Evolutionary conservation across 1,140 invertebrate genomes (phyloP), one percentile per base, ranked within the genome.

Genomic region (Leguminivora glycinivorella): DNA sequence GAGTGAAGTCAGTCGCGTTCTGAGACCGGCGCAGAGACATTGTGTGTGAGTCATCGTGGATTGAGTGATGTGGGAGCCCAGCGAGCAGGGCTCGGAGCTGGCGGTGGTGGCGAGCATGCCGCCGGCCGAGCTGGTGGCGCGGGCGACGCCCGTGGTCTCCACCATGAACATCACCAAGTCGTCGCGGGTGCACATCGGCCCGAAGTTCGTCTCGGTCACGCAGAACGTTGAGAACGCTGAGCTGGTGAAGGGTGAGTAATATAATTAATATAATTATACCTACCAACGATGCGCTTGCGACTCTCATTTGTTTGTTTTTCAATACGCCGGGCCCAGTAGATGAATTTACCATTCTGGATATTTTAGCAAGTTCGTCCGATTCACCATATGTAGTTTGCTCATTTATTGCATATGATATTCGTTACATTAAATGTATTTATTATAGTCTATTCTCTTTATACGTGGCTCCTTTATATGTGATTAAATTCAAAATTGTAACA

Each of bases 141-240:
- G 10, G 56, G 77, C 2, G 73, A 73, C 60, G 56, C 83, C 74
- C 63, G 72, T 34, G 19, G 75, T 87, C 4, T 73, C 78, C 29
- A 83, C 80, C 22, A 70, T 89, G 5, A 87, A 87, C 68, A 80
- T 90, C 1, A 80, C 77, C 69, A 88, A 81, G 31, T 87, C 84
- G 5, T 79, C 81, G 6, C 76, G 79, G 25, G 78, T 87, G 9
- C 87, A 88, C 71, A 82, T 90, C 56, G 88, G 88, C 1, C 80
- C 83, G 4, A 88, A 89, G 72, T 83, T 89, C 67, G 83, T 87
- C 7, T 82, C 84, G 17, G 83, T 90, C 56, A 89, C 84, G 2
- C 85, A 90, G 70, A 88, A 85, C 56, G 79, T 89, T 1, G 81
- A 86, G 66, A 86, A 83, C 72, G 80, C 75, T n/a, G 84, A 87